phyloP scores from a whole-genome alignment of 2,797 vertebrate genomes.

The Sebastes goodei region DNA sequence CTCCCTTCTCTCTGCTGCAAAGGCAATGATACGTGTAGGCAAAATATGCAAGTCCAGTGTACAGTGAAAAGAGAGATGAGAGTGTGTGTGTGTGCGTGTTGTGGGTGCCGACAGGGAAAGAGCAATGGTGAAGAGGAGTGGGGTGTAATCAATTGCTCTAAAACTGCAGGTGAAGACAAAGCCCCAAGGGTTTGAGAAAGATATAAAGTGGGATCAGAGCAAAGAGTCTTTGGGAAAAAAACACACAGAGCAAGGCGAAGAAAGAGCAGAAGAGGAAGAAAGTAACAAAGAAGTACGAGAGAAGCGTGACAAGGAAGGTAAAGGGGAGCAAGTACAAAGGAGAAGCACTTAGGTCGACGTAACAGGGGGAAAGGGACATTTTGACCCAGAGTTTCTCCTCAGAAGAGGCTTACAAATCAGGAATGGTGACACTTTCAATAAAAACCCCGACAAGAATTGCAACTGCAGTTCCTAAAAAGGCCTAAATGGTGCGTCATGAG shows the following conservation, averaged over 20 bases:
- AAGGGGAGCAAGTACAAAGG: background rate
- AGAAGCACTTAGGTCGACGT: background rate
- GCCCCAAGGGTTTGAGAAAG: slow-evolving; percentile 44
- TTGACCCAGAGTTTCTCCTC: slow-evolving; percentile 3
- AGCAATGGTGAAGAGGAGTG: slow-evolving; percentile 32
- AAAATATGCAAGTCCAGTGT: slow-evolving; percentile 34
- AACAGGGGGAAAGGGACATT: background rate
- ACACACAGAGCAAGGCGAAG: slow-evolving; percentile 9
- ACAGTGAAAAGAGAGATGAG: slow-evolving; percentile 13
- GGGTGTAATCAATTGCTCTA: slow-evolving; percentile 70
- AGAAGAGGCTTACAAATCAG: background rate
- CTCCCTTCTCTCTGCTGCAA: slow-evolving; percentile 44
- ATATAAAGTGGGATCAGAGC: slow-evolving; percentile 29
- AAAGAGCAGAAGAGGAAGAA: background rate
- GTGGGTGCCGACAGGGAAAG: slow-evolving; percentile 22
- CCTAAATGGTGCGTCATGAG: background rate
- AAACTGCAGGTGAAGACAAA: slow-evolving; percentile 64
- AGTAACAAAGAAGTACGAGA: background rate
- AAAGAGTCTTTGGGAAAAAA: background rate
- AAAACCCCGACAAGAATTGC: background rate
- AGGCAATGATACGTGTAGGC: background rate
- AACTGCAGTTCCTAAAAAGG: background rate
- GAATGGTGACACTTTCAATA: background rate
- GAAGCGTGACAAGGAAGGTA: background rate
- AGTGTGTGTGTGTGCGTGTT: background rate